A percentile compares a stretch with the other conserved stretches of the same genome.
phyloP scores from a whole-genome alignment of 2,797 vertebrate genomes.

The Muscicapa comitata region DNA sequence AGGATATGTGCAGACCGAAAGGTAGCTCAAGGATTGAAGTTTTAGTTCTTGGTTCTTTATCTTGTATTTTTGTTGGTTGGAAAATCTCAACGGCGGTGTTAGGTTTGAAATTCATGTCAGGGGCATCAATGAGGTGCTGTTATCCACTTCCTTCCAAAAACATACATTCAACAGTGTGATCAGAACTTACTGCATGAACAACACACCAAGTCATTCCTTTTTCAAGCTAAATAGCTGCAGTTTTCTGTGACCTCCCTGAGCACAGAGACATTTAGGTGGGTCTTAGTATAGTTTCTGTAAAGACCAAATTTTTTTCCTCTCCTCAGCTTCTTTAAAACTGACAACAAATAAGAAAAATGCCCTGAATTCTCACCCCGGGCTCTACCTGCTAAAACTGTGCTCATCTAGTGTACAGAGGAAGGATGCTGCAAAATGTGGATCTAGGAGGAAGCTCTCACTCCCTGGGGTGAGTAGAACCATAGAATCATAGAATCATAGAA shows the following conservation, averaged over 20 bases:
- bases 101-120: not conserved
- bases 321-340: not conserved
- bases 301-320: fast-evolving
- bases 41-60: not conserved
- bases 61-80: not conserved
- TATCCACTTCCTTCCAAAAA: not conserved
- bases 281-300: not conserved
- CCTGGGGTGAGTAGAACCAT: not conserved
- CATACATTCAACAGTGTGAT: fast-evolving
- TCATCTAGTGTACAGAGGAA: fast-evolving
- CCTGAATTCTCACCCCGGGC: not conserved
- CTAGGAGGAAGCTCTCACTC: not conserved
- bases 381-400: fast-evolving
- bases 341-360: not conserved
- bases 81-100: not conserved
- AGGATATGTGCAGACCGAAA: not conserved
- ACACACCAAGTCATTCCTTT: not conserved
- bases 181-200: not conserved
- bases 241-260: not conserved
- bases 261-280: not conserved
- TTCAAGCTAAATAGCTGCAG: not conserved
- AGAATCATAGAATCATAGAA: not conserved
- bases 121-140: not conserved
- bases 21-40: not conserved
- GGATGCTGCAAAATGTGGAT: not conserved